Evolutionary conservation across 2,797 vertebrate genomes (phyloP), one percentile per base, ranked within the genome.

Genomic region (Mormyrus hasselquistii): DNA sequence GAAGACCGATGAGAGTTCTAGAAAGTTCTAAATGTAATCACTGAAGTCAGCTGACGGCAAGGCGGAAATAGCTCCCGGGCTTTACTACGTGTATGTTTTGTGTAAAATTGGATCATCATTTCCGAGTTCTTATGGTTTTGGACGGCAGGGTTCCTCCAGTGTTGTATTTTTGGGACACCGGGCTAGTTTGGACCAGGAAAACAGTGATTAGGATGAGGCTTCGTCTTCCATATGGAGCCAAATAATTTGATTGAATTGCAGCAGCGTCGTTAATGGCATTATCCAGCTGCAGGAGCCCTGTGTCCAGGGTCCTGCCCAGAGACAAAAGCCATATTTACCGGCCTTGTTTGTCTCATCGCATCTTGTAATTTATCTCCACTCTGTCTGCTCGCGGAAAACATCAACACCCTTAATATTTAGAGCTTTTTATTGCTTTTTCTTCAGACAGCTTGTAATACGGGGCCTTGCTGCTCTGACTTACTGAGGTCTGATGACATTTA

Each of bases 211-310:
- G 91, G 90, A 91, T 85, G 88, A 89, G 91, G 91, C 87, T 82
- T 86, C 89, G 38, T 69, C 89, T 83, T 69, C 89, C 87, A 59
- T 79, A 79, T 87, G 89, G 89, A 82, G 86, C 57, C 55, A 88
- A 89, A 88, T 92, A 89, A 92, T 92, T 89, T 93, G 87, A 92
- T 93, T 90, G 88, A 69, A 86, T 87, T 90, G 88, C 90, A 50
- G 88, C 88, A 87, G 90, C 50, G 55, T 85, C 87, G 79, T 52
- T 93, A 92, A 92, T 91, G 90, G 90, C 62, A 92, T 94, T 93
- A 92, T 25, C 53, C 16, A 41, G 52, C 88, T 85, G 90, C 91
- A 88, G 90, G 88, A 85, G 79, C 34, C 69, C 89, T 89, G 88
- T 90, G 91, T 65, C 88, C 90, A 85, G 90, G 89, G 89, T 90